Percentiles rank a stretch among this genome's conserved stretches.
phyloP scores from a whole-genome alignment of 2,113 vertebrate genomes.

The Rhea pennata region DNA sequence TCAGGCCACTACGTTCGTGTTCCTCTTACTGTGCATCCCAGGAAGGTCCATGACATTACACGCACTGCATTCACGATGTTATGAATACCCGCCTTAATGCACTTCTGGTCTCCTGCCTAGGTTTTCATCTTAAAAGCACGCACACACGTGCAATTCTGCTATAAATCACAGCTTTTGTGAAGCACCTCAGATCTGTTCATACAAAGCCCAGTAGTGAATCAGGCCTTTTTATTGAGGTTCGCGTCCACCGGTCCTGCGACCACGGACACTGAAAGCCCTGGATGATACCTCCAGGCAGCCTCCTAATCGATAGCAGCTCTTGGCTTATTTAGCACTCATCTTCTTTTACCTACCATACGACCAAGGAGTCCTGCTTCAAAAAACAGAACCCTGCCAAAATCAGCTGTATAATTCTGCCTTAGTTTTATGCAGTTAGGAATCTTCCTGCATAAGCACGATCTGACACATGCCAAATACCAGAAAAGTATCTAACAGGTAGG shows the following conservation, averaged over 20 bases:
- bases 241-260: not conserved
- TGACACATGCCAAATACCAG: not conserved
- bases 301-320: not conserved
- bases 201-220: not conserved
- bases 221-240: rapidly evolving
- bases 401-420: not conserved
- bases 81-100: not conserved
- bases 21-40: not conserved
- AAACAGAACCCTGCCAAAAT: not conserved
- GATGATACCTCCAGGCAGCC: not conserved
- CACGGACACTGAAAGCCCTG: not conserved
- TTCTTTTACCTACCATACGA: not conserved
- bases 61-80: not conserved
- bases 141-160: rapidly evolving
- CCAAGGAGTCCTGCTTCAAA: not conserved
- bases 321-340: not conserved
- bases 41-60: not conserved
- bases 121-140: rapidly evolving
- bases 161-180: not conserved
- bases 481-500: not conserved
- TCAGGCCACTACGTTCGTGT: not conserved
- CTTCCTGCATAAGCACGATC: not conserved
- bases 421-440: not conserved
- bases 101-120: not conserved
- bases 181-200: not conserved